These are phyloP conservation scores for Pheosia gnoma DNA, from an alignment of 2,888 invertebrate species.

Conservation along the genomic window DNA sequence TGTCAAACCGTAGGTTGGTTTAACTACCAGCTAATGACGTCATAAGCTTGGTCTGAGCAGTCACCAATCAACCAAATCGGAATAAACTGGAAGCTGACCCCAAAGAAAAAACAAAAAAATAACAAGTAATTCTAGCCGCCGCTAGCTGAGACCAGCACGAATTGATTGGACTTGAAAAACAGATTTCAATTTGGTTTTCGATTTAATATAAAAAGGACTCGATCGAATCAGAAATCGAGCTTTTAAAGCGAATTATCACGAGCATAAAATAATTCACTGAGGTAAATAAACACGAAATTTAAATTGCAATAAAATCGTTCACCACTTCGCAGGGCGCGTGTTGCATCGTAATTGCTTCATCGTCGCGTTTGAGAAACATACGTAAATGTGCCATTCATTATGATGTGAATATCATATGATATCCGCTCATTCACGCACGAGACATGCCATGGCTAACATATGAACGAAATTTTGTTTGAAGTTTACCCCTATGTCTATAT, in stretches of 20 bases:
- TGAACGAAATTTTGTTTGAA: slow-evolving; percentile 25
- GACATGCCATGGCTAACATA: slow-evolving; percentile 15
- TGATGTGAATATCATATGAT: slow-evolving; percentile 38
- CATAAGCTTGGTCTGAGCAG: too few relatives aligned
- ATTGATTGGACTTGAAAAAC: background rate
- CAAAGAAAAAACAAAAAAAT: too few relatives aligned
- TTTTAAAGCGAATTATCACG: slow-evolving; percentile 38
- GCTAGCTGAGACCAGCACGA: too few relatives aligned
- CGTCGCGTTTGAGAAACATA: slow-evolving; percentile 53
- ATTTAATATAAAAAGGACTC: slow-evolving; percentile 10
- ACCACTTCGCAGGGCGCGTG: slow-evolving; percentile 50
- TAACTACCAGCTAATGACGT: too few relatives aligned
- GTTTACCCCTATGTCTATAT: slow-evolving; percentile 21
- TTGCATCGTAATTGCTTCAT: slow-evolving; percentile 68
- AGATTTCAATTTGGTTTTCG: background rate
- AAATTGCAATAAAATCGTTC: slow-evolving; percentile 54
- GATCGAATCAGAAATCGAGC: slow-evolving; percentile 15
- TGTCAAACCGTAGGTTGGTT: too few relatives aligned
- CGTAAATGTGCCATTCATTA: slow-evolving; percentile 39
- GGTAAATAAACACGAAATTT: slow-evolving; percentile 54
- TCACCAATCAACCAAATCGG: too few relatives aligned
- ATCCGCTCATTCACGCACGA: slow-evolving; percentile 37
- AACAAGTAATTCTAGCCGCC: too few relatives aligned
- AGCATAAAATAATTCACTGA: slow-evolving; percentile 44
- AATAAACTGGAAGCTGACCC: too few relatives aligned